Conservation (phyloP, 2,113 vertebrate species). For the Cercocebus atys region DNA sequence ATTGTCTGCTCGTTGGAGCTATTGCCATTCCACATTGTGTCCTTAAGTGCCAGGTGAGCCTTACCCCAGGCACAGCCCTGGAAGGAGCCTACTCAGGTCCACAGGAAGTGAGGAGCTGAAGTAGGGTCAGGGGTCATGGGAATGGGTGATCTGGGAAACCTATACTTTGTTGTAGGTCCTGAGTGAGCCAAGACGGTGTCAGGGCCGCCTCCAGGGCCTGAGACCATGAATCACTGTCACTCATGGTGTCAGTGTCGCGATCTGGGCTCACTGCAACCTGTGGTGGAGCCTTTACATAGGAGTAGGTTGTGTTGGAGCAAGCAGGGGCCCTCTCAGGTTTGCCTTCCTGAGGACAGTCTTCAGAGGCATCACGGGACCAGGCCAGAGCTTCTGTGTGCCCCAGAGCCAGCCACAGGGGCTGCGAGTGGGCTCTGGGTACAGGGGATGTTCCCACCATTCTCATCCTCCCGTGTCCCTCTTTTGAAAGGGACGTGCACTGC, state of each 20-base stretch:
- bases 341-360: neutral
- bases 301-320: neutral
- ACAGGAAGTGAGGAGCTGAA: accelerated
- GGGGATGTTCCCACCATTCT: no score
- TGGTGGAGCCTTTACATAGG: accelerated
- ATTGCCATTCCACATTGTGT: conserved; percentile 89
- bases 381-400: neutral
- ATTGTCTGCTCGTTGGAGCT: conserved; percentile 93
- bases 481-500: accelerated
- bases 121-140: accelerated
- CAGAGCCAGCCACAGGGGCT: neutral
- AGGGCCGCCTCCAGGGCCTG: accelerated
- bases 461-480: no score
- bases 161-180: neutral
- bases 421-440: accelerated
- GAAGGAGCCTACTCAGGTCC: accelerated
- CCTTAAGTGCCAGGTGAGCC: conserved; percentile 91
- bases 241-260: no score
- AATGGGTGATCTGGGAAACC: neutral
- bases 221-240: accelerated
- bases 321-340: neutral
- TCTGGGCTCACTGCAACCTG: no score
- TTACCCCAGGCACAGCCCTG: accelerated
- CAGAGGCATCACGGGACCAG: no score
- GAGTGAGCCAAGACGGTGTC: accelerated